Conservation (phyloP, 2,113 vertebrate species). For the Fregetta grallaria region DNA sequence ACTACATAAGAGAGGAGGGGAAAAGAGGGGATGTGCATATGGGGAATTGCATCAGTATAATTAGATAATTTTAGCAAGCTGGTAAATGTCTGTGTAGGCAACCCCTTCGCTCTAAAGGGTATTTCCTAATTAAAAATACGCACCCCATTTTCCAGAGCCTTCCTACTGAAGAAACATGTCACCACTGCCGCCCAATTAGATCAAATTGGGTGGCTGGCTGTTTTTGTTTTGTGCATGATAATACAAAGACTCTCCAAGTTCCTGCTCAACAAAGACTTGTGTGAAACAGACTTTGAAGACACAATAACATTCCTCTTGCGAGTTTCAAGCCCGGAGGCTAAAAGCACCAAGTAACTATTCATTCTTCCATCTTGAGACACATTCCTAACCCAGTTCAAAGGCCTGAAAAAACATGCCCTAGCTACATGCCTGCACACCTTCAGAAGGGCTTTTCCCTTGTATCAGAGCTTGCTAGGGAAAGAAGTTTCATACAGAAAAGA, state of each 20-base stretch:
- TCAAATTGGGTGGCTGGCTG: conserved; percentile 59
- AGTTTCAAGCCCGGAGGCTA: conserved; percentile 76
- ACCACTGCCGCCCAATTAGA: conserved; percentile 55
- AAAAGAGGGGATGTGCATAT: neutral
- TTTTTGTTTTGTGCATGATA: conserved; percentile 63
- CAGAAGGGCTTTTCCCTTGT: conserved; percentile 47
- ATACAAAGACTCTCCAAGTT: conserved; percentile 66
- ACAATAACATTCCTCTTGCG: conserved; percentile 76
- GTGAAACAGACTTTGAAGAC: conserved; percentile 76
- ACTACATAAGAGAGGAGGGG: neutral
- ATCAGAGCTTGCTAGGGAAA: conserved; percentile 17
- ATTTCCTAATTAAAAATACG: conserved; percentile 14
- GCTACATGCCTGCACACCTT: conserved; percentile 72
- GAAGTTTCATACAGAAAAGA: conserved; percentile 16
- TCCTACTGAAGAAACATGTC: conserved; percentile 19
- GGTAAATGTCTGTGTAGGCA: neutral
- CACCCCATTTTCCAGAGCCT: conserved; percentile 12
- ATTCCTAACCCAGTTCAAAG: conserved; percentile 82
- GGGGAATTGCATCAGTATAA: neutral
- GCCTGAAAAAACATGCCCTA: conserved; percentile 70
- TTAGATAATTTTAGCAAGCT: neutral
- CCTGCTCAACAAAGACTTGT: conserved; percentile 62
- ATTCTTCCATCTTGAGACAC: conserved; percentile 75
- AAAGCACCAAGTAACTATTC: conserved; percentile 75
- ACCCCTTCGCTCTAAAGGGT: neutral